Percentiles rank a stretch among this genome's conserved stretches.
phyloP scores from a whole-genome alignment of 2,797 vertebrate species.

The Hybognathus amarus region DNA sequence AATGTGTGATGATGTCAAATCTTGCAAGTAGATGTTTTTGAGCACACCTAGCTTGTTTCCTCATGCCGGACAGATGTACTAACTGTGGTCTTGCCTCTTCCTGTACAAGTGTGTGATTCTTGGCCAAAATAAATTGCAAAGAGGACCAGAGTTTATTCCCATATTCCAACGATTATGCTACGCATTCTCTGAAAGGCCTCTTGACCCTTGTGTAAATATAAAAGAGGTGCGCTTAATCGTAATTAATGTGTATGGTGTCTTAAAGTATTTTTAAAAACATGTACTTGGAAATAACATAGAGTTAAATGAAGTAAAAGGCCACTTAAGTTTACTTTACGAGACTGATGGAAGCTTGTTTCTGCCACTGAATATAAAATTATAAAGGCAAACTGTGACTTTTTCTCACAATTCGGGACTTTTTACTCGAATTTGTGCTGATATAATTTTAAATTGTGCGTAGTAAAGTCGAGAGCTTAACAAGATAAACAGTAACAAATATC shows the following conservation, averaged over 20 bases:
- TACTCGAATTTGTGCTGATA: no score
- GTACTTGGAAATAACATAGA: not conserved
- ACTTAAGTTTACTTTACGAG: no score
- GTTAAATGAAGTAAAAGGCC: no score
- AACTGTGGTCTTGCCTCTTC: not conserved
- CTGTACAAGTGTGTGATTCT: not conserved
- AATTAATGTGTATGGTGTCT: not conserved
- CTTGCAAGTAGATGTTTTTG: not conserved
- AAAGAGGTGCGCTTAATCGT: not conserved
- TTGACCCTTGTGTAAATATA: not conserved
- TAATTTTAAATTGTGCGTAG: no score
- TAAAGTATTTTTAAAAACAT: not conserved
- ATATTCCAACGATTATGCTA: not conserved
- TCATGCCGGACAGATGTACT: no score
- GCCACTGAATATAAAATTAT: no score
- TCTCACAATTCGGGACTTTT: no score
- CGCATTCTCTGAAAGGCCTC: not conserved
- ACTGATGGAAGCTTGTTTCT: no score
- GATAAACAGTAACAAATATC: no score
- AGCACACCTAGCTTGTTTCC: not conserved
- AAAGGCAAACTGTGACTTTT: no score
- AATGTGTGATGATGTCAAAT: not conserved
- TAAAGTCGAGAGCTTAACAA: no score
- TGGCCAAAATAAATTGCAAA: not conserved
- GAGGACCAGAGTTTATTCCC: not conserved